A percentile compares a stretch with the other conserved stretches of the same genome.
phyloP scores from a whole-genome alignment of 2,113 vertebrate species.

The Diphyllodes magnificus region DNA sequence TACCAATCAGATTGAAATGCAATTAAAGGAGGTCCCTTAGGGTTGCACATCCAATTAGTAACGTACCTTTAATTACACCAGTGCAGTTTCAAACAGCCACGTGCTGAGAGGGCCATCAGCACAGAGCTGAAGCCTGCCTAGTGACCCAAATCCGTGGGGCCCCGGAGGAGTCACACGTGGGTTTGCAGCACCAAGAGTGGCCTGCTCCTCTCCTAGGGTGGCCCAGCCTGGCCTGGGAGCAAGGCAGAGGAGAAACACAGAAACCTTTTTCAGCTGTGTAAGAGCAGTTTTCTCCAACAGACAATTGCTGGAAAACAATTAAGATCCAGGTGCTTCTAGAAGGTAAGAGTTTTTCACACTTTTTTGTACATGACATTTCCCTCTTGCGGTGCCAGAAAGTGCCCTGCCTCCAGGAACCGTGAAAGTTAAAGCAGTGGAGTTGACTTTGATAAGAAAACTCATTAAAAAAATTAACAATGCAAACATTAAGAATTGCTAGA shows the following conservation, averaged over 20 bases:
- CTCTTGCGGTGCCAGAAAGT: not conserved
- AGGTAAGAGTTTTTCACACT: not conserved
- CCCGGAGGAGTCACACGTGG: accelerated
- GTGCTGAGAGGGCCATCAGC: not conserved
- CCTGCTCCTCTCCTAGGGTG: not conserved
- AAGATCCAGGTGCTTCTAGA: not conserved
- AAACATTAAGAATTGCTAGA: not conserved
- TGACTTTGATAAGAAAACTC: not conserved
- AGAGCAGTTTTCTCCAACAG: not conserved
- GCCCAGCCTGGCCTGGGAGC: not conserved
- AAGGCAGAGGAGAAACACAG: not conserved
- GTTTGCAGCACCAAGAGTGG: not conserved
- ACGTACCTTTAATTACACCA: constrained; percentile 1
- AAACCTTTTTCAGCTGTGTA: not conserved
- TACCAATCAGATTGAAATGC: not conserved
- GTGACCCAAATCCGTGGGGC: not conserved
- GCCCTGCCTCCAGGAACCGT: not conserved
- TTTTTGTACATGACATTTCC: not conserved
- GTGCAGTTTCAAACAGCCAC: not conserved
- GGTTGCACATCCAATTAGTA: not conserved
- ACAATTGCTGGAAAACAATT: not conserved
- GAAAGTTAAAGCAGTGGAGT: not conserved
- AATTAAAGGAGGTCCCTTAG: constrained; percentile 13
- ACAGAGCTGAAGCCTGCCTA: not conserved
- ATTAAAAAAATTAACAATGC: not conserved